These are phyloP conservation scores for Penaeus vannamei DNA, from an alignment of 1,140 invertebrate genomes.

Conservation along the genomic window DNA sequence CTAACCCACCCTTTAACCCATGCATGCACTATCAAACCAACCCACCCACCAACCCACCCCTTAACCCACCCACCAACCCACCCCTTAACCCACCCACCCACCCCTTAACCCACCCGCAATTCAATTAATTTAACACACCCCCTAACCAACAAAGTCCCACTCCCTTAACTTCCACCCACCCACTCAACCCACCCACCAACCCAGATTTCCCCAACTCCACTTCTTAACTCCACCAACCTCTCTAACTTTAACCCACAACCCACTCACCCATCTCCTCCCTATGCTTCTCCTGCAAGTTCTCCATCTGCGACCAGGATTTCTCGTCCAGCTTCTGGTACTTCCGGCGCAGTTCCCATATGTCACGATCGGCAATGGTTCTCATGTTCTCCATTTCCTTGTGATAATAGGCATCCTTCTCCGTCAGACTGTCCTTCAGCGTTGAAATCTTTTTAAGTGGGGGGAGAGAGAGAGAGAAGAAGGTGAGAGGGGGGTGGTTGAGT, in stretches of 20 bases:
- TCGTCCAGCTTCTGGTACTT: conserved; percentile 76
- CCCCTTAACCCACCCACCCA: too few relatives aligned
- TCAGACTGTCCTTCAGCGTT: conserved; percentile 74
- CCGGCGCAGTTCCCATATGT: conserved; percentile 75
- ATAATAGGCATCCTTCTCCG: conserved; percentile 75
- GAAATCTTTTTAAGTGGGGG: conserved; percentile 73
- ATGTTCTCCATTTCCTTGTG: conserved; percentile 75
- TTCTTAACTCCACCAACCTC: neutral
- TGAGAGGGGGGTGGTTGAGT: conserved; percentile 37
- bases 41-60: neutral
- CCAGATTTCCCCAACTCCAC: neutral
- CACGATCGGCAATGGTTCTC: conserved; percentile 74
- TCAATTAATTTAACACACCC: too few relatives aligned
- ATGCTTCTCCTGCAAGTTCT: conserved; percentile 76
- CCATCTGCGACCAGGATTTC: conserved; percentile 75
- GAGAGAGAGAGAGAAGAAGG: conserved; percentile 11
- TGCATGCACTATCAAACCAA: too few relatives aligned
- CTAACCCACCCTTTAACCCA: too few relatives aligned
- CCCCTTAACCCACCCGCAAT: too few relatives aligned
- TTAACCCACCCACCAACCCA: neutral
- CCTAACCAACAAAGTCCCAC: too few relatives aligned
- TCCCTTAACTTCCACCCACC: too few relatives aligned
- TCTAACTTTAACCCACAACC: neutral
- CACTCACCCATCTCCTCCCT: conserved; percentile 76
- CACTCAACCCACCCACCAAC: neutral